Evolutionary conservation across 1,140 invertebrate genomes (phyloP), one percentile per base, ranked within the genome.

Genomic region (Drosophila arizonae): DNA sequence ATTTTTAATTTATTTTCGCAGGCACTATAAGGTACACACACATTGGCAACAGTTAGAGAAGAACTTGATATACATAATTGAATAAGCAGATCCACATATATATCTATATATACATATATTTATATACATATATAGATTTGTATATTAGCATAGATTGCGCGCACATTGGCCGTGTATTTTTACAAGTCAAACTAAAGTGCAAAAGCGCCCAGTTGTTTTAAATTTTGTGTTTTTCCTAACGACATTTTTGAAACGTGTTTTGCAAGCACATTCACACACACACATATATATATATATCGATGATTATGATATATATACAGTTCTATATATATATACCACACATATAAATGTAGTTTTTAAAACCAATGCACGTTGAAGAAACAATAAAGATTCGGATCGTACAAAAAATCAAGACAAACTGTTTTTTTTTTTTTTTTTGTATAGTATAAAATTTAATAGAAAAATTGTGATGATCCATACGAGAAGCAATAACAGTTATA

Each of bases 371-470:
- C 84, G 82, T 87, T 87, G 82, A 87, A 63, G 82, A 87, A 87
- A 87, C 82, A 87, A 87, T 87, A 87, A 87, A 87, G 79, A 87
- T 87, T 87, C 76, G 68, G 78, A 86, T 86, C 81, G 81, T 85
- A 86, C 70, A 81, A 81, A 78, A 82, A 69, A 56, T 15, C 62
- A 55, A 52, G 15, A 36, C 9, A 41, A 21, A 21, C 30, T 33
- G 17, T 39, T n/a, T 62, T 9, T 39, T 13, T n/a, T 62, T 9
- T 39, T 13, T 24, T 24, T 24, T 24, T 62, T n/a, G 4, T 36
- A 33, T 51, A 26, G 28, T 24, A 51, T 3, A 21, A 9, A 48
- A 48, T 17, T 45, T 15, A 45, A n/a, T 3, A 3, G 15, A 43
- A 15, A 43, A 45, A 15, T 36, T 36, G 9, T 30, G 33, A 36